Evolutionary conservation across 2,888 invertebrate genomes (phyloP).

Genomic region (Phragmatobia fuliginosa): DNA sequence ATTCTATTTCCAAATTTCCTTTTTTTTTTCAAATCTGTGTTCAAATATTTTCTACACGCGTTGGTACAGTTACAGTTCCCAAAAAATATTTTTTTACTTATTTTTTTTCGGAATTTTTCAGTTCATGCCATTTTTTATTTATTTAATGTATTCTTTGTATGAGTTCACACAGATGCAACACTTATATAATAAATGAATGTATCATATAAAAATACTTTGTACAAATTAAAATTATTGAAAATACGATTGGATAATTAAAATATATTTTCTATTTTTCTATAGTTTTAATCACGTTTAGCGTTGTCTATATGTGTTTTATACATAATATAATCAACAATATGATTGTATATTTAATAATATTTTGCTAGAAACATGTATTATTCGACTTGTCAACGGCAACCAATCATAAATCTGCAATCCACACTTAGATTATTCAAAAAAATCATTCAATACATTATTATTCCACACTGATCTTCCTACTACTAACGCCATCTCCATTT

Average conservation of each 20-base stretch:
- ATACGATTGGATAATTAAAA: neutral
- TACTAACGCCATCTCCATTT: conserved; percentile 20
- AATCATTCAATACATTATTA: neutral
- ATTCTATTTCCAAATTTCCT: neutral
- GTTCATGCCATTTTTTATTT: no score
- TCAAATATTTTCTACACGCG: neutral
- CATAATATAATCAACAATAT: no score
- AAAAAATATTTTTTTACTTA: no score
- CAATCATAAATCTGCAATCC: no score
- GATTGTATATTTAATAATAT: no score
- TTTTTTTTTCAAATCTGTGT: neutral
- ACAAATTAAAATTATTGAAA: neutral
- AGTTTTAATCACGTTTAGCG: neutral
- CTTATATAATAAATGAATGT: neutral
- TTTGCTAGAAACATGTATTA: neutral
- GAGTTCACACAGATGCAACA: neutral
- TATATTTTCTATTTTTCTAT: neutral
- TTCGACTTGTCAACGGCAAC: neutral
- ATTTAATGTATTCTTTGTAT: neutral
- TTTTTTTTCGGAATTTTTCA: no score
- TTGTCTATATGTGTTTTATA: neutral
- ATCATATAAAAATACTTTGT: neutral
- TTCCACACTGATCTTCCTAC: conserved; percentile 22
- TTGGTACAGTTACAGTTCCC: neutral
- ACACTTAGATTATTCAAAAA: no score